Conservation (phyloP, 2,888 invertebrate genomes). For the Leptodirus hochenwartii region DNA sequence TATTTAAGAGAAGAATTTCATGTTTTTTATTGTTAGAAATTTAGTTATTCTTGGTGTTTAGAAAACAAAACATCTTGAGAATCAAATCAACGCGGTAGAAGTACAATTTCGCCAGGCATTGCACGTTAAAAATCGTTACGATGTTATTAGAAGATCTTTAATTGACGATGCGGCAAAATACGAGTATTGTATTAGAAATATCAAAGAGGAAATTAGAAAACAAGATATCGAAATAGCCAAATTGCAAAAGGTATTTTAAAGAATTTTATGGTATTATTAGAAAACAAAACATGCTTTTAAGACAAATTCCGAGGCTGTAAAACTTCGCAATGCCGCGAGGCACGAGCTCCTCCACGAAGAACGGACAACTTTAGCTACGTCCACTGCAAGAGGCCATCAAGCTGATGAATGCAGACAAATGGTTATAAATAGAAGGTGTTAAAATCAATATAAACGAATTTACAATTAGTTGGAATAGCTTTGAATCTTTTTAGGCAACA, state of each 20-base stretch:
- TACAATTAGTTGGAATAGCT: too few species aligned
- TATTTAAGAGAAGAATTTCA: too few species aligned
- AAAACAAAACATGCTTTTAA: conserved; percentile 24
- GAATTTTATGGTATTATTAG: not conserved
- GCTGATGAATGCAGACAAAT: conserved; percentile 44
- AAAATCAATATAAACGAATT: too few species aligned
- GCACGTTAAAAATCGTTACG: conserved; percentile 59
- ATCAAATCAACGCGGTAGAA: conserved; percentile 61
- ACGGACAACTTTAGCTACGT: conserved; percentile 45
- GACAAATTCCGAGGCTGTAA: conserved; percentile 55
- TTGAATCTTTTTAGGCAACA: too few species aligned
- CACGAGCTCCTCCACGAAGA: conserved; percentile 51
- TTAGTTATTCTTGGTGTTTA: not conserved
- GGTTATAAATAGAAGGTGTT: conserved; percentile 52
- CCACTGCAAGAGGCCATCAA: conserved; percentile 44
- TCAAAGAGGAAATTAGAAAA: conserved; percentile 45
- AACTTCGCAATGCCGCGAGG: conserved; percentile 50
- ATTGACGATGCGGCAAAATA: conserved; percentile 54
- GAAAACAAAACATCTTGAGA: too few species aligned
- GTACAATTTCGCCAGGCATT: conserved; percentile 71
- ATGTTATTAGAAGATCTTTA: conserved; percentile 47
- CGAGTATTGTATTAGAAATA: conserved; percentile 48
- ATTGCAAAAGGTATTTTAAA: conserved; percentile 32
- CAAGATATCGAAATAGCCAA: conserved; percentile 60
- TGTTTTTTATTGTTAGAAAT: too few species aligned